These are phyloP conservation scores for Metacarcinus magister DNA, from an alignment of 2,888 invertebrate species.

Conservation along the genomic window DNA sequence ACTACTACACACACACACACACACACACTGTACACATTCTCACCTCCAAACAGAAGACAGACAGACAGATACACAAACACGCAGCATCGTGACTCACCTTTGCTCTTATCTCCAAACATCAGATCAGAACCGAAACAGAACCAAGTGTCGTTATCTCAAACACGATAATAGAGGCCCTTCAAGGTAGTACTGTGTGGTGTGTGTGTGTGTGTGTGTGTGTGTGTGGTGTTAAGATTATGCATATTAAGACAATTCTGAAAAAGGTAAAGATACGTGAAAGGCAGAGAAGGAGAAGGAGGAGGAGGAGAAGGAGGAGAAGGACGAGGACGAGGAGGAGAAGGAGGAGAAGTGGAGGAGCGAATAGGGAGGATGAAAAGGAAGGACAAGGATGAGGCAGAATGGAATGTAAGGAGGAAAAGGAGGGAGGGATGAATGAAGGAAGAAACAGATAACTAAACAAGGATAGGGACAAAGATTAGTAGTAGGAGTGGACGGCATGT, in stretches of 20 bases:
- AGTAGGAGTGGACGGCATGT: too few species aligned
- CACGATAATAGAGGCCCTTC: background rate
- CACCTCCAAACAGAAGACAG: background rate
- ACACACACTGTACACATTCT: background rate
- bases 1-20: conserved; percentile 38
- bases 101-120: background rate
- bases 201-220: background rate
- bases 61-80: background rate
- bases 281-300: background rate
- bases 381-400: background rate
- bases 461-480: background rate
- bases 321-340: background rate
- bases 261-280: background rate
- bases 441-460: background rate
- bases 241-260: too few species aligned
- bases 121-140: background rate
- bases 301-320: background rate
- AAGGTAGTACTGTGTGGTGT: background rate
- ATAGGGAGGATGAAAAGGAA: background rate
- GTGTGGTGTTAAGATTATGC: too few species aligned
- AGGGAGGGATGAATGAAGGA: background rate
- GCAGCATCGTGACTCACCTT: background rate
- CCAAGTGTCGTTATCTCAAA: background rate
- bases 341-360: background rate
- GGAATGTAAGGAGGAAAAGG: too few species aligned